Evolutionary conservation across 2,888 invertebrate genomes (phyloP).

Genomic region (Flabesymbios commensalis): DNA sequence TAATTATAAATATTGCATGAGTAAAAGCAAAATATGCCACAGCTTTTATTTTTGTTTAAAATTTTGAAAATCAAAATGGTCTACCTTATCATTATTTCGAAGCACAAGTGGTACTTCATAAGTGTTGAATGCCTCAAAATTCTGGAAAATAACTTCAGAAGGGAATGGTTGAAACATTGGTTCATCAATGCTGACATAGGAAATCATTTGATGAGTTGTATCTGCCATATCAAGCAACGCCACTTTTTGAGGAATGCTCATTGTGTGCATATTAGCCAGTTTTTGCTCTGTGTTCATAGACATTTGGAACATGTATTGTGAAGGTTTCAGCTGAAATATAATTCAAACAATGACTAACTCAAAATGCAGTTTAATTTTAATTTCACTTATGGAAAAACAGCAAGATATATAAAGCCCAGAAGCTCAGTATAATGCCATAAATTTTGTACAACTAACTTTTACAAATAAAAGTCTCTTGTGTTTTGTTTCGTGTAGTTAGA

Average conservation of each 20-base stretch:
- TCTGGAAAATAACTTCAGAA: slow-evolving; percentile 61
- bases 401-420: too few relatives aligned
- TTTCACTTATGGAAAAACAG: not conserved
- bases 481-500: too few relatives aligned
- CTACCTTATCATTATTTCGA: slow-evolving; percentile 61
- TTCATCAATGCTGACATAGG: slow-evolving; percentile 59
- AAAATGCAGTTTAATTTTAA: not conserved
- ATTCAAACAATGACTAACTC: not conserved
- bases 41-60: too few relatives aligned
- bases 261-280: slow-evolving; percentile 58
- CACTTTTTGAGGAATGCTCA: slow-evolving; percentile 58
- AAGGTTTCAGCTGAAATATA: slow-evolving; percentile 54
- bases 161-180: slow-evolving; percentile 62
- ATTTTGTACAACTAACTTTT: too few relatives aligned
- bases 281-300: slow-evolving; percentile 60
- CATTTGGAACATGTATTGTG: slow-evolving; percentile 60
- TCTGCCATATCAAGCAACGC: slow-evolving; percentile 61
- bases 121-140: slow-evolving; percentile 58
- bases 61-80: not conserved
- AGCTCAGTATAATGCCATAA: too few relatives aligned
- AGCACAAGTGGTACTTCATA: slow-evolving; percentile 59
- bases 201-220: slow-evolving; percentile 59
- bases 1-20: too few relatives aligned
- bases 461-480: too few relatives aligned
- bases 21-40: too few relatives aligned